A percentile compares a stretch with the other conserved stretches of the same genome.
Conservation (phyloP, 2,797 vertebrate genomes). For the Hybognathus amarus region DNA sequence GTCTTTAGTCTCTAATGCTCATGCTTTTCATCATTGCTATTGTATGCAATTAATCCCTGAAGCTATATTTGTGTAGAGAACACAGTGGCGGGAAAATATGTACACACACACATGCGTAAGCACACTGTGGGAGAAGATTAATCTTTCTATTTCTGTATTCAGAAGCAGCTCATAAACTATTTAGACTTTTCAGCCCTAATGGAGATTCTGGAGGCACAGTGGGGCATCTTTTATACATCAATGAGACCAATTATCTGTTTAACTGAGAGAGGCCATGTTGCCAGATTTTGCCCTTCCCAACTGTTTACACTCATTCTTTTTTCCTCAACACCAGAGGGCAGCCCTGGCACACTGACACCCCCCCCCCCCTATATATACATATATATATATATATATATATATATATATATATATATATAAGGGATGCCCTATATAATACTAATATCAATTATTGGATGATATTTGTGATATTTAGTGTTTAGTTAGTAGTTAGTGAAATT, state of each 20-base stretch:
- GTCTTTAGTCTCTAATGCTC: constrained; percentile 9
- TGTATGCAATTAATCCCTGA: constrained; percentile 54
- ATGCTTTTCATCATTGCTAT: constrained; percentile 46
- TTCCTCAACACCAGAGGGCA: constrained; percentile 78
- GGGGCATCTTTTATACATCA: constrained; percentile 99
- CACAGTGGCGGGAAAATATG: constrained; percentile 52
- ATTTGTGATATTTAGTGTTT: background rate
- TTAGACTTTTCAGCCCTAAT: constrained; percentile 94
- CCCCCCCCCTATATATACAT: background rate
- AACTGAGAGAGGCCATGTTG: constrained; percentile 88
- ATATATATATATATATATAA: background rate
- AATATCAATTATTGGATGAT: background rate
- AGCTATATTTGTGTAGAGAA: constrained; percentile 55
- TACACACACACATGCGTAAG: constrained; percentile 59
- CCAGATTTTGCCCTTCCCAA: constrained; percentile 80
- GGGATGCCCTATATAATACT: background rate
- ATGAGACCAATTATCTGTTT: constrained; percentile 99
- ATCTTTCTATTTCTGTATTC: constrained; percentile 80
- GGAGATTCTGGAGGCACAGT: constrained; percentile 92
- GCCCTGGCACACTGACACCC: constrained; percentile 69
- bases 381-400: background rate
- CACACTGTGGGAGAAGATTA: constrained; percentile 86
- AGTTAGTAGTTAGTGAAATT: background rate
- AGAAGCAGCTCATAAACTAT: constrained; percentile 94
- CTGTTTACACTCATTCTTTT: constrained; percentile 52